Conservation (phyloP, 2,888 invertebrate species). For the Thymelicus lineola region DNA sequence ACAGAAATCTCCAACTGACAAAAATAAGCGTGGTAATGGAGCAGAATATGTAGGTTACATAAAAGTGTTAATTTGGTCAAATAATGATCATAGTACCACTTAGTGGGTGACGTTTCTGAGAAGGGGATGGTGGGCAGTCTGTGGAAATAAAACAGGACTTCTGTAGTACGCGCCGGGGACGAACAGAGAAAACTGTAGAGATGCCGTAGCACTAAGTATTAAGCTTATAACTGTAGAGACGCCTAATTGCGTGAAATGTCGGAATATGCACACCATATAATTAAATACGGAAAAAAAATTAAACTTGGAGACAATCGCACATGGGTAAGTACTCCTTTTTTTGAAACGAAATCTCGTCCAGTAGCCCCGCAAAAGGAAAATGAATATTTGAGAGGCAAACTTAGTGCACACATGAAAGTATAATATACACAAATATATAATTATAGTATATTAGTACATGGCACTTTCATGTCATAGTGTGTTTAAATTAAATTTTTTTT, state of each 20-base stretch:
- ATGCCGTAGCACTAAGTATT: neutral
- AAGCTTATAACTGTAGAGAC: slow-evolving; percentile 50
- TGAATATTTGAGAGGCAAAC: no score
- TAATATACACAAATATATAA: no score
- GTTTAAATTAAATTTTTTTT: no score
- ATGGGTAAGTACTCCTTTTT: no score
- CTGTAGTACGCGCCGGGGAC: slow-evolving; percentile 70
- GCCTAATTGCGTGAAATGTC: neutral
- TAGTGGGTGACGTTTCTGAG: slow-evolving; percentile 76
- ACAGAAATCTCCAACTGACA: neutral
- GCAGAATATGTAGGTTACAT: slow-evolving; percentile 18
- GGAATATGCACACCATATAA: no score
- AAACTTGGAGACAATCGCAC: no score
- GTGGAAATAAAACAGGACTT: slow-evolving; percentile 72
- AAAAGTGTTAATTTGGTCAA: slow-evolving; percentile 80
- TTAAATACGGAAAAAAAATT: no score
- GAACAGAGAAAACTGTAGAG: slow-evolving; percentile 49
- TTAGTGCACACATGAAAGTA: no score
- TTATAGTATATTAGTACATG: no score
- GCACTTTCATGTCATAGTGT: no score
- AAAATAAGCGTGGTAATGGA: slow-evolving; percentile 3
- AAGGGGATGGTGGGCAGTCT: slow-evolving; percentile 72
- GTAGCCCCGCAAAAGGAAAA: no score
- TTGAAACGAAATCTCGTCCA: no score
- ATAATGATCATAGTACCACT: slow-evolving; percentile 78